Evolutionary conservation across 2,888 invertebrate species (phyloP).

Genomic region (Nomada goodeniana): DNA sequence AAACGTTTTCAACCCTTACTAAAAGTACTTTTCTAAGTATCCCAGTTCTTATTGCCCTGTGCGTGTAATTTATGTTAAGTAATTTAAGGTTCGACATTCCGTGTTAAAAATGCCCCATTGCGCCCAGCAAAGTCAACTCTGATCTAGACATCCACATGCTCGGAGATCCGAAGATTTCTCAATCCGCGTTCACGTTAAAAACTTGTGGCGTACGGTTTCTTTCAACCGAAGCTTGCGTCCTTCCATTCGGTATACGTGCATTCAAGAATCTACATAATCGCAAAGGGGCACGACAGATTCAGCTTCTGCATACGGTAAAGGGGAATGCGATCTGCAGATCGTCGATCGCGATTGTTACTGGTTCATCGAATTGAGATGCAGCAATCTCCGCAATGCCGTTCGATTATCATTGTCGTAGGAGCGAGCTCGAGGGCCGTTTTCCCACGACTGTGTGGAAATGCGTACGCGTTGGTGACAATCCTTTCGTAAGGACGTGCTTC

Average conservation of each 20-base stretch:
- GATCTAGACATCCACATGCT: not conserved
- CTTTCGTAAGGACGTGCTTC: constrained; percentile 66
- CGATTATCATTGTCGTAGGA: constrained; percentile 64
- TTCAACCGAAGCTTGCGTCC: not conserved
- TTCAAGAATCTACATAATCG: constrained; percentile 29
- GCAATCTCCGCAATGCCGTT: constrained; percentile 69
- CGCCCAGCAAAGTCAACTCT: no score
- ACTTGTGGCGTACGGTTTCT: constrained; percentile 1
- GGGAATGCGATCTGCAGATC: constrained; percentile 36
- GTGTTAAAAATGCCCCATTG: no score
- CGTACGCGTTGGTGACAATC: constrained; percentile 55
- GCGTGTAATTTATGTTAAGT: no score
- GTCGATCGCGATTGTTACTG: constrained; percentile 48
- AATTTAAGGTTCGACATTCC: no score
- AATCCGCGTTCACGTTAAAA: constrained; percentile 7
- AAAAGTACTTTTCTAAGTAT: no score
- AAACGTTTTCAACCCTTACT: no score
- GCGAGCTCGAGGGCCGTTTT: constrained; percentile 59
- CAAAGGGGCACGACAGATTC: constrained; percentile 46
- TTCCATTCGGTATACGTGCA: constrained; percentile 1
- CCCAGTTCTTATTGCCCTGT: no score
- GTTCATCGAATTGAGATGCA: constrained; percentile 62
- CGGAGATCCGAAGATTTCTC: not conserved
- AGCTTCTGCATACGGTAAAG: constrained; percentile 17
- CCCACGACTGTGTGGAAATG: constrained; percentile 69